Base-by-base conservation (phyloP, 2,888 invertebrate genomes). In the Caenorhabditis sulstoni region DNA sequence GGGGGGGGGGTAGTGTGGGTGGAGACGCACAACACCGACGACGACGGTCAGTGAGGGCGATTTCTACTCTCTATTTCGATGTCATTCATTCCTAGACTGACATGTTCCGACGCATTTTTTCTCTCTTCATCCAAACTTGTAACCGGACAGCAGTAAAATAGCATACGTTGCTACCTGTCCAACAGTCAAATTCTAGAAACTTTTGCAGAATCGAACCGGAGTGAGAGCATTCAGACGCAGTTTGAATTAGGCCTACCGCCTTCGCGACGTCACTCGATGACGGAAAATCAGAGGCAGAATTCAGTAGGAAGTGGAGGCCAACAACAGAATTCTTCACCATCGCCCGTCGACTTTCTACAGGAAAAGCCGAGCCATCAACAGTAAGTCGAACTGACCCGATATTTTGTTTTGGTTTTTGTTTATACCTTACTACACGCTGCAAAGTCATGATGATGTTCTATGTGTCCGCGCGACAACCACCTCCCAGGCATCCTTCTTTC, bases 311-410 rank as follows among this genome's bases (percentile, higher is more conserved):
- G 62, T 52, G 64, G 68, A 53, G 62, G 59, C 57, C 61, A 65
- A 58, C 70, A 59, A 49, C 67, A 49, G 58, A 41, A 53, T 47
- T 55, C 77, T 11, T 58, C 62, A 16, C 57, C 79, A 52, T 70
- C 77, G 47, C 53, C 62, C 37, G 64, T 53, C 65, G 22, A 41
- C 58, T 64, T 61, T 57, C 23, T 53, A 59, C 75, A 67, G 18
- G 82, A 82, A 58, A 80, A 80, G 45, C 67, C 78, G 8, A 80
- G 75, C 53, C 82, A 82, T 73, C 71, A 75, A 62, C 82, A 80
- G 82, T 81, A 14, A 81, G 82, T 77, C 37, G 7, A 37, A 37
- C 11, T 11, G 7, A 37, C 11, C 37, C 11, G 5, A 11, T 37
- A 5, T 37, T 5, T 37, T 37, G 7, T 11, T 5, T n/a, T 23